Evolutionary conservation across 2,113 vertebrate genomes (phyloP).

Genomic region (Alaudala cheleensis): DNA sequence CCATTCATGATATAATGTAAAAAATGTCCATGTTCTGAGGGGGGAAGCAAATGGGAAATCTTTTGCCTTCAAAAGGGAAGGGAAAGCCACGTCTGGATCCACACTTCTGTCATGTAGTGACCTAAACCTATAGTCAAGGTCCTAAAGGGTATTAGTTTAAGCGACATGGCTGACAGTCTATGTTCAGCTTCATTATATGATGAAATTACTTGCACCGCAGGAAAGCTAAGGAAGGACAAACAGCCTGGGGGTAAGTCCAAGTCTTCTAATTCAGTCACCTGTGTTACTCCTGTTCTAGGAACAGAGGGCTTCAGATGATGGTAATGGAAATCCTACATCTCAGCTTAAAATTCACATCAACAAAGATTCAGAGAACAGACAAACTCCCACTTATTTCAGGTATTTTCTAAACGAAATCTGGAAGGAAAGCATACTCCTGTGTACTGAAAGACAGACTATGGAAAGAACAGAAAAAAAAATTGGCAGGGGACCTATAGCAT

Average conservation of each 20-base stretch:
- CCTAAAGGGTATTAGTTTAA: background rate
- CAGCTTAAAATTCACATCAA: background rate
- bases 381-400: background rate
- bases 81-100: background rate
- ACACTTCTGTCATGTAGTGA: background rate
- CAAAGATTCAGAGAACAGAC: background rate
- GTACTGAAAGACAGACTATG: background rate
- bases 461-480: background rate
- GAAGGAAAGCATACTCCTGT: background rate
- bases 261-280: background rate
- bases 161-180: background rate
- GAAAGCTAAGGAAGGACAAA: background rate
- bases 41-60: background rate
- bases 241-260: background rate
- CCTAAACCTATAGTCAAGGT: background rate
- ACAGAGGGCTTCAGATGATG: background rate
- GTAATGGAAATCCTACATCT: background rate
- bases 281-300: background rate
- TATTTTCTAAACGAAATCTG: background rate
- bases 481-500: background rate
- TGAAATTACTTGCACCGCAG: background rate
- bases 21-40: background rate
- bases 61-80: background rate
- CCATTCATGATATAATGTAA: background rate
- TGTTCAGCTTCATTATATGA: background rate